Evolutionary conservation across 1,140 invertebrate genomes (phyloP), one percentile per base, ranked within the genome.

Genomic region (Heterodera schachtii): DNA sequence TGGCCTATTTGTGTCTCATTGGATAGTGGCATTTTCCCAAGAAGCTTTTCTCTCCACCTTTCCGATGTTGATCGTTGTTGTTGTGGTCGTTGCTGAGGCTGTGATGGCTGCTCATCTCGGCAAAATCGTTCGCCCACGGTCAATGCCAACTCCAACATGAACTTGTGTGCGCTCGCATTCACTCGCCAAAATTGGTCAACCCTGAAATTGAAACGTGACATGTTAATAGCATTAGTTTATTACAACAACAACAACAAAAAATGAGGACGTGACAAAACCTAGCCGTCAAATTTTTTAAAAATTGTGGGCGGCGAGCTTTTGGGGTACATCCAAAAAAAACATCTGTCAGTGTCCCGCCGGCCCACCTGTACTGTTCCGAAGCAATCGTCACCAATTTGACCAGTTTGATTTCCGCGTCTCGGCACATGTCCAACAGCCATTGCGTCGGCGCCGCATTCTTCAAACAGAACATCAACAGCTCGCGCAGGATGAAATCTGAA

Each of bases 401-500:
- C 13, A 44, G 57, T 13, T 83, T n/a, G 21, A 84, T 73, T 46
- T 84, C 83, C 9, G 83, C 75, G 8, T 57, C 73, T 5, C 71
- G 75, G 57, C 83, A 85, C 16, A 84, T 41, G 3, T 66, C 66
- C n/a, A 73, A 49, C n/a, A 84, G 49, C 83, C 83, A 84, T 8
- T 84, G 9, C 69, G 64, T 66, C 43, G 82, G 73, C 1, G 52
- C 19, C 7, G 75, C 66, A 8, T 77, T 73, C 73, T 83, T 79
- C 4, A 83, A 52, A 7, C 73, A 69, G 64, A 84, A 84, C 31
- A 81, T 43, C 21, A 83, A 46, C 9, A 83, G 82, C 43, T 83
- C 75, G 6, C 76, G 82, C 49, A 83, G 52, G 60, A 83, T 83
- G 67, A 85, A 83, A 41, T 84, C 82, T 83, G 21, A 19, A 74